Evolutionary conservation across 2,888 invertebrate genomes (phyloP), one percentile per base, ranked within the genome.

Genomic region (Eilema sororculum): DNA sequence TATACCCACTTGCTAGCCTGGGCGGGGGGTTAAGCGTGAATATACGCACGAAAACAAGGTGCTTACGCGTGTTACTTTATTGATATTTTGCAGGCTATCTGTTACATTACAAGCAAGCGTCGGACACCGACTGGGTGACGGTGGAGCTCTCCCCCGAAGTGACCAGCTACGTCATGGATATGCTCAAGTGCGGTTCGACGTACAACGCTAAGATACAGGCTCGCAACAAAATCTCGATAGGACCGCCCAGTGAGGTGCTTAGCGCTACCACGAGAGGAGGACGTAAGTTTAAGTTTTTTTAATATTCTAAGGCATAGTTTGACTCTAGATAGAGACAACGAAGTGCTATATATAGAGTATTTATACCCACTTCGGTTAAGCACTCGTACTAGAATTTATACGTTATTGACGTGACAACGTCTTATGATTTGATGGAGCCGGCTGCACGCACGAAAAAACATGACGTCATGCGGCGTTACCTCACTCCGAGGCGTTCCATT

Each of bases 201-300:
- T 98, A 98, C 87, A 96, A 97, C 79, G 96, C 98, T 1, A 96
- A 97, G 78, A 95, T 98, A 72, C 96, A 97, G 33, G 97, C 98
- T 0, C 96, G 96, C 72, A 98, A 98, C 91, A 96, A 96, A 80
- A 97, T 98, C 41, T 98, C 98, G 0, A 95, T 96, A 8, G 97
- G 98, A 71, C 96, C 96, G 3, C 96, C 97, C 0, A 98, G 98
- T 84, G 94, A 96, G 10, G 89, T 96, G 3, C 96, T 97, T 20
- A 96, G 96, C 20, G 96, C 97, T 0, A 96, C 96, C 58, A 98
- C 98, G 0, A 97, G 97, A 88, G 98, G 98, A 77, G 96, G 96
- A 74, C 96, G 97, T 97, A 84, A 94, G 94, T n/a, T 9, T 4
- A 9, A 6, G 20, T 16, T 20, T 20, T 22, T 20, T 22, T 25